phyloP scores from a whole-genome alignment of 23 tunicate genomes.

The Botrylloides violaceus region DNA sequence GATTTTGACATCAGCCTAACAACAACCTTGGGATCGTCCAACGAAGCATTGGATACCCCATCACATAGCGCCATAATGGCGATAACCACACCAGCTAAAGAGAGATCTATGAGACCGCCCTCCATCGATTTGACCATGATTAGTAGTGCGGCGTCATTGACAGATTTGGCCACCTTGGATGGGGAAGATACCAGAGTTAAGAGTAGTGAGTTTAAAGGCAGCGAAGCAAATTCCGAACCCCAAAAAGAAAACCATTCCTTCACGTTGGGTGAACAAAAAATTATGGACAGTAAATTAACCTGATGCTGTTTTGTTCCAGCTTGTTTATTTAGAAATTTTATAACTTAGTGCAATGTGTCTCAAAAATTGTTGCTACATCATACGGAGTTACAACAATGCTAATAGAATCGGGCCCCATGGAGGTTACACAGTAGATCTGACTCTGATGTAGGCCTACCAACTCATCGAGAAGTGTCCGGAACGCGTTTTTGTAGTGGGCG shows the following conservation, averaged over 20 bases:
- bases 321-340: no score
- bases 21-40: no score
- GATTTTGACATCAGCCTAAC: background rate
- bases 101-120: slow-evolving; percentile 79
- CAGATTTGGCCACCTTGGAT: slow-evolving; percentile 12
- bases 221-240: background rate
- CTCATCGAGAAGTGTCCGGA: no score
- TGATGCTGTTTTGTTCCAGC: no score
- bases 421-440: no score
- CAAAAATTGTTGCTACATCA: no score
- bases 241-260: background rate
- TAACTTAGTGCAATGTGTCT: no score
- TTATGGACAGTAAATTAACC: no score
- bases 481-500: no score
- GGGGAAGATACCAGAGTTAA: background rate
- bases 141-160: slow-evolving; percentile 18
- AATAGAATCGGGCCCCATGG: no score
- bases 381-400: no score
- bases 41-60: background rate
- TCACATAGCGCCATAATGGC: background rate
- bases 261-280: background rate
- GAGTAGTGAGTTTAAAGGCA: background rate
- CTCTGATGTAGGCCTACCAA: no score
- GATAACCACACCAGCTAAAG: slow-evolving; percentile 33
- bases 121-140: slow-evolving; percentile 62